A percentile compares a stretch with the other conserved stretches of the same genome.
Conservation (phyloP, 2,113 vertebrate species). For the Microtus pennsylvanicus region DNA sequence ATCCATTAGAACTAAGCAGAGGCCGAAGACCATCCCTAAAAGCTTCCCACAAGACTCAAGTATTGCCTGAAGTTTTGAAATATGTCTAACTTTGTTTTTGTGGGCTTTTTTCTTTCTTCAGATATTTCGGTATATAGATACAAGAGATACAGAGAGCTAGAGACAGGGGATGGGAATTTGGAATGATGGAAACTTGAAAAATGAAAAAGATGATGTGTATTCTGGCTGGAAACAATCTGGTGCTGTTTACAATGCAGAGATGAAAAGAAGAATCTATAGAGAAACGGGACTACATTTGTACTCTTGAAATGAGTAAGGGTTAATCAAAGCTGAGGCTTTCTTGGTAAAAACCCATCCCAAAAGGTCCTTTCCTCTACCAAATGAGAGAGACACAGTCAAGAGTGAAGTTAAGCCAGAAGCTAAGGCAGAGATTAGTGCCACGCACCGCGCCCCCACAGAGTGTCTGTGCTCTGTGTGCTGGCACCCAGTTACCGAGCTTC, state of each 20-base stretch:
- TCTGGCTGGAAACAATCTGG: background rate
- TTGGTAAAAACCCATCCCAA: background rate
- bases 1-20: background rate
- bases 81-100: background rate
- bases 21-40: too few species aligned
- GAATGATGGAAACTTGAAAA: background rate
- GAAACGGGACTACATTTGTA: background rate
- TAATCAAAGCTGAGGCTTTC: background rate
- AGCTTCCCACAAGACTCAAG: background rate
- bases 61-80: background rate
- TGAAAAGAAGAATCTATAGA: background rate
- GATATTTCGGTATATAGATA: background rate
- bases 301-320: background rate
- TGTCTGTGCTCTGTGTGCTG: too few species aligned
- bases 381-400: background rate
- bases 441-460: fast-evolving
- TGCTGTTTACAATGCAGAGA: background rate
- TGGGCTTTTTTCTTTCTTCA: background rate
- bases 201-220: too few species aligned
- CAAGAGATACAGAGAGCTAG: background rate
- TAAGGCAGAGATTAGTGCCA: fast-evolving
- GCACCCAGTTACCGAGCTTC: too few species aligned
- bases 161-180: background rate
- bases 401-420: background rate
- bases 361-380: fast-evolving